These are phyloP conservation scores for Cotesia congregata DNA, from an alignment of 2,888 invertebrate genomes.

Conservation along the genomic window DNA sequence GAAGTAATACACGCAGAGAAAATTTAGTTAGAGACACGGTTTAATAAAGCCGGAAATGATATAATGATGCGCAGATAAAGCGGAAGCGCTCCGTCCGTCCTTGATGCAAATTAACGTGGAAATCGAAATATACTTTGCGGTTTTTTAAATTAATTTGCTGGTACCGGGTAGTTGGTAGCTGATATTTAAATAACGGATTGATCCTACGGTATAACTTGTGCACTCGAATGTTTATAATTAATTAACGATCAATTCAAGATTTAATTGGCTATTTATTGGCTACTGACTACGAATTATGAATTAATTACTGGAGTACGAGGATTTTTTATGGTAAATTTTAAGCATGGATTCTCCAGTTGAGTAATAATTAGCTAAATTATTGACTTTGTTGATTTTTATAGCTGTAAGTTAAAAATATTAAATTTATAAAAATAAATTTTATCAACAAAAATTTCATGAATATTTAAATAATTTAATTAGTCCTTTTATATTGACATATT, in stretches of 20 bases:
- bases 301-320: slow-evolving; percentile 9
- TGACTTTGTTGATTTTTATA: no score
- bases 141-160: slow-evolving; percentile 1
- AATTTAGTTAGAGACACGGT: slow-evolving; percentile 12
- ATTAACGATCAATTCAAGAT: slow-evolving; percentile 8
- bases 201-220: slow-evolving; percentile 14
- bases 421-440: no score
- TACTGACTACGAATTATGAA: slow-evolving; percentile 2
- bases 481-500: no score
- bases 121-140: not conserved
- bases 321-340: no score
- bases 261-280: not conserved
- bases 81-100: slow-evolving; percentile 30
- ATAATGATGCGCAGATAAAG: slow-evolving; percentile 28
- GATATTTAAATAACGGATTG: not conserved
- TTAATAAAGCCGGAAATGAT: slow-evolving; percentile 37
- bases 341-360: no score
- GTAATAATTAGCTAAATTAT: no score
- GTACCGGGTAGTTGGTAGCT: not conserved
- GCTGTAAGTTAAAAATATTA: no score
- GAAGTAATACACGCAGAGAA: not conserved
- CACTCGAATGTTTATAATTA: slow-evolving; percentile 16
- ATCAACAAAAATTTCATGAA: no score
- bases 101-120: slow-evolving; percentile 18
- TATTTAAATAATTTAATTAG: no score